Base-by-base conservation (phyloP, 2,797 vertebrate genomes). In the Myotis daubentonii region DNA sequence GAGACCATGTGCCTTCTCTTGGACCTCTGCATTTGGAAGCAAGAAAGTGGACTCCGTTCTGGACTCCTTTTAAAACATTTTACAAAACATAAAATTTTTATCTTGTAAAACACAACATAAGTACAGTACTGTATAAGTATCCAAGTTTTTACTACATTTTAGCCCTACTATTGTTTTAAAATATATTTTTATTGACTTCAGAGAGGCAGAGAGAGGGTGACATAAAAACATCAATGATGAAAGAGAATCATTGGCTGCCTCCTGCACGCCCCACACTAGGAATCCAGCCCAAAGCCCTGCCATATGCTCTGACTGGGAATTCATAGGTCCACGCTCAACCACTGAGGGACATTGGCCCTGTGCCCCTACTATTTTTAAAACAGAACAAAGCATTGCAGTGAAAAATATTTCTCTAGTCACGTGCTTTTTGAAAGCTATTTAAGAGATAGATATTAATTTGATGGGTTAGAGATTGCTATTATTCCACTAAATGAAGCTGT, bases 51-150 rank as follows among this genome's bases (percentile, higher is more conserved):
- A 90, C 81, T 89, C 76, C 68, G 87, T 87, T 82, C 6, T 74
- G n/a, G 71, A 84, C 33, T 83, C 65, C 47, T 93, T 93, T 93
- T 51, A 47, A 94, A 95, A 70, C 65, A 94, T 81, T 93, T 97
- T 92, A 95, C 53, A 95, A 89, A 93, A 89, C 55, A 79, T 15
- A 83, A 55, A 87, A 80, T 25, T 71, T 94, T 89, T 74, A 95
- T 28, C 87, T 62, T 92, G 33, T 93, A 44, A 91, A 93, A 81
- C 55, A 90, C 38, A 79, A 86, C 28, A 41, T 44, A 80, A 87
- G 38, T 93, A 17, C 68, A 90, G 36, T n/a, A 17, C 62, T 88
- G 23, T n/a, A 9, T 84, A 88, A 87, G 44, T 38, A 30, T 82
- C 53, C 47, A 86, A 81, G 11, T 79, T 92, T 91, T 89, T 87